Evolutionary conservation across 1,140 invertebrate species (phyloP).

Genomic region (Camponotus pennsylvanicus): DNA sequence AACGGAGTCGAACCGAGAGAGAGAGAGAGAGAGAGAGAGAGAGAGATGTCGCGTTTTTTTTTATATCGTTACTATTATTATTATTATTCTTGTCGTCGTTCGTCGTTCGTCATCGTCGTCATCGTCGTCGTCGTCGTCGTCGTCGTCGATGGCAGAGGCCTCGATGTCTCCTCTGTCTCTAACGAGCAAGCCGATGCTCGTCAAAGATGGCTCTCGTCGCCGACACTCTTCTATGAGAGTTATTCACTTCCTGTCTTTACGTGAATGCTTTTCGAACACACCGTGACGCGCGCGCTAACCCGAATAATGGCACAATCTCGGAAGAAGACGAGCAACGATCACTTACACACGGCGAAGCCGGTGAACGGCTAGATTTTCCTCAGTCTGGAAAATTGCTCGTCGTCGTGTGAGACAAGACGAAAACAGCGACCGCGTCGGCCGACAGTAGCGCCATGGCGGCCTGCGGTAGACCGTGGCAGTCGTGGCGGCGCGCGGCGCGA

Average conservation of each 20-base stretch:
- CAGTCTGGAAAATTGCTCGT: slow-evolving; percentile 71
- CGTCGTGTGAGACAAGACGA: slow-evolving; percentile 73
- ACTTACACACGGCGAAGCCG: slow-evolving; percentile 72
- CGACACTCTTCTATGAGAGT: slow-evolving; percentile 68
- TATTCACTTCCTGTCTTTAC: slow-evolving; percentile 79
- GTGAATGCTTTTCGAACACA: slow-evolving; percentile 79
- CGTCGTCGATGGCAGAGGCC: slow-evolving; percentile 45
- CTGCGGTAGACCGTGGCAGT: background rate
- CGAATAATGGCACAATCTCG: slow-evolving; percentile 28
- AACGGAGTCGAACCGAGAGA: no score
- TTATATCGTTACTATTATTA: background rate
- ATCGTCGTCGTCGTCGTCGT: slow-evolving; percentile 56
- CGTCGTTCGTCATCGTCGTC: slow-evolving; percentile 13
- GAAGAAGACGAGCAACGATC: slow-evolving; percentile 24
- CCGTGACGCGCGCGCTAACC: slow-evolving; percentile 35
- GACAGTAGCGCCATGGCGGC: slow-evolving; percentile 77
- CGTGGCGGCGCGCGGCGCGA: background rate
- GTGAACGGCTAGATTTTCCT: slow-evolving; percentile 61
- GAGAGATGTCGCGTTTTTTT: background rate
- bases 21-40: no score
- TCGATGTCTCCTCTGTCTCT: slow-evolving; percentile 63
- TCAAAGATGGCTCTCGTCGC: slow-evolving; percentile 83
- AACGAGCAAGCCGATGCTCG: slow-evolving; percentile 77
- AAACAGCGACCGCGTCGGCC: slow-evolving; percentile 81
- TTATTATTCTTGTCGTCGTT: no score